phyloP scores from a whole-genome alignment of 2,888 invertebrate species.

The Calameuta filiformis region DNA sequence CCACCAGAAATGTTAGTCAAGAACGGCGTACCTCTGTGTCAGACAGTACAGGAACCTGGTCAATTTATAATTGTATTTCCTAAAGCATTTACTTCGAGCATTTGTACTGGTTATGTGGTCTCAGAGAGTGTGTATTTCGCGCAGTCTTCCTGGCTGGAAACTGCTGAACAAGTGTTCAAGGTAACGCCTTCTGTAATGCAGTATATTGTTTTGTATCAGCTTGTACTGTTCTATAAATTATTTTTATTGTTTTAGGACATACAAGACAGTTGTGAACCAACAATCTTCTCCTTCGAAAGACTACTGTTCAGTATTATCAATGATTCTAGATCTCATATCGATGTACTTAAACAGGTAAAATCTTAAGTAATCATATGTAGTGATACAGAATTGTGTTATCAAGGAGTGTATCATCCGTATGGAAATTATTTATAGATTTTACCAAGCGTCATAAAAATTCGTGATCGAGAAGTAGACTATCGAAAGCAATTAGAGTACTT shows the following conservation, averaged over 20 bases:
- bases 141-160: constrained; percentile 80
- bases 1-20: constrained; percentile 83
- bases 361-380: neutral
- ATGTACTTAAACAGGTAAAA: constrained; percentile 72
- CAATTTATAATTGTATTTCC: constrained; percentile 93
- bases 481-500: constrained; percentile 73
- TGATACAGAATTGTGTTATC: constrained; percentile 4
- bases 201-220: constrained; percentile 9
- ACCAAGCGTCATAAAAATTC: constrained; percentile 72
- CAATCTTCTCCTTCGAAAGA: constrained; percentile 89
- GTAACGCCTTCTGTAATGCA: constrained; percentile 61
- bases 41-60: constrained; percentile 85
- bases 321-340: constrained; percentile 74
- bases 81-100: constrained; percentile 86
- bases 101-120: constrained; percentile 88
- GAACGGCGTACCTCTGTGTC: constrained; percentile 81
- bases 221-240: constrained; percentile 21
- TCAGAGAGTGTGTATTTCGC: constrained; percentile 96
- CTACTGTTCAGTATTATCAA: constrained; percentile 80
- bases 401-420: neutral
- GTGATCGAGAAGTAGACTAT: constrained; percentile 74
- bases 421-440: constrained; percentile 65
- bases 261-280: constrained; percentile 86
- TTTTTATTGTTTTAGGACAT: constrained; percentile 72
- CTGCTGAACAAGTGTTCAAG: constrained; percentile 79